A percentile compares a stretch with the other conserved stretches of the same genome.
Conservation (phyloP, 1,140 invertebrate genomes). For the Eriocheir sinensis region DNA sequence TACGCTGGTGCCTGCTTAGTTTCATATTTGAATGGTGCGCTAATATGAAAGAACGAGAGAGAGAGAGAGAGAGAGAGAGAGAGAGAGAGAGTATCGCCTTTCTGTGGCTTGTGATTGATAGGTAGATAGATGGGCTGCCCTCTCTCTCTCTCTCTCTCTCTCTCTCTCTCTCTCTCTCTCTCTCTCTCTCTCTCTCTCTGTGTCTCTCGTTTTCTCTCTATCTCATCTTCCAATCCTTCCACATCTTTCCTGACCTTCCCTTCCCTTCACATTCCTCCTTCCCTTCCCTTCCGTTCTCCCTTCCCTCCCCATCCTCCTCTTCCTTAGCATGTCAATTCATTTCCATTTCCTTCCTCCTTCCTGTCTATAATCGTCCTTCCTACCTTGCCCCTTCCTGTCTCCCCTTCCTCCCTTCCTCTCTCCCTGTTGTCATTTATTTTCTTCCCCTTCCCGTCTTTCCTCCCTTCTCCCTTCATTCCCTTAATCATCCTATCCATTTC, state of each 20-base stretch:
- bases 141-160: neutral
- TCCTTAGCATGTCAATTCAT: too few relatives aligned
- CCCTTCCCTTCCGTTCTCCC: neutral
- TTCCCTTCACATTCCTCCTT: neutral
- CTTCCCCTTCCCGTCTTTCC: neutral
- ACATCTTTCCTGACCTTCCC: neutral
- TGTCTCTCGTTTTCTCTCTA: slow-evolving; percentile 35
- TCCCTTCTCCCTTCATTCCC: neutral
- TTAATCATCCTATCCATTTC: neutral
- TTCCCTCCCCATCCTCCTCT: neutral
- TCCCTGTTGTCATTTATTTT: neutral
- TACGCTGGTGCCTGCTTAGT: too few relatives aligned
- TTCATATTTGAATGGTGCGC: too few relatives aligned
- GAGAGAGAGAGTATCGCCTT: neutral
- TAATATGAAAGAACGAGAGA: slow-evolving; percentile 6
- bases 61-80: slow-evolving; percentile 2
- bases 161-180: slow-evolving; percentile 44
- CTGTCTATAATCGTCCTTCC: neutral
- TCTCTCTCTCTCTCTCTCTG: neutral
- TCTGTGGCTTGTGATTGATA: slow-evolving; percentile 23
- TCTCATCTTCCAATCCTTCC: neutral
- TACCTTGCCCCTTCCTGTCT: neutral
- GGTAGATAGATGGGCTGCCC: neutral
- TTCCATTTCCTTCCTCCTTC: too few relatives aligned
- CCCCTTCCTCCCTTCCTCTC: neutral